phyloP scores from a whole-genome alignment of 2,797 vertebrate genomes.

The Oreochromis mossambicus region DNA sequence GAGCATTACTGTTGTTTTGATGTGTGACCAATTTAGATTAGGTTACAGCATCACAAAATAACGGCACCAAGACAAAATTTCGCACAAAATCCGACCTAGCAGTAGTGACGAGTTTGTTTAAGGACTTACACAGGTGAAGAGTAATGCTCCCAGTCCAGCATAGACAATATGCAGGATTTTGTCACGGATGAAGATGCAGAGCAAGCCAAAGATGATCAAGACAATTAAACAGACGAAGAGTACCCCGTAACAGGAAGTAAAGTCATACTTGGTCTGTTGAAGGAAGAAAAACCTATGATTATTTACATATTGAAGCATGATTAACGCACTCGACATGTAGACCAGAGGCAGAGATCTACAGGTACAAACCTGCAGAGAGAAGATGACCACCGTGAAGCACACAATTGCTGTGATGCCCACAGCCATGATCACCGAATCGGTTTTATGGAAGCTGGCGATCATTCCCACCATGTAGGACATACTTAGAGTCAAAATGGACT shows the following conservation, averaged over 20 bases:
- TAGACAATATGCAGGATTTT: slow-evolving; percentile 87
- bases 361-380: slow-evolving; percentile 86
- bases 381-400: slow-evolving; percentile 89
- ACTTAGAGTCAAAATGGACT: slow-evolving; percentile 88
- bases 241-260: slow-evolving; percentile 88
- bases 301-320: background rate
- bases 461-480: slow-evolving; percentile 95
- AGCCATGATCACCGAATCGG: slow-evolving; percentile 87
- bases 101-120: background rate
- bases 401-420: slow-evolving; percentile 88
- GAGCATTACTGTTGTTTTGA: background rate
- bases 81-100: background rate
- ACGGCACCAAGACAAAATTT: background rate
- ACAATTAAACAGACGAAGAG: slow-evolving; percentile 88
- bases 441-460: slow-evolving; percentile 90
- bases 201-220: slow-evolving; percentile 83
- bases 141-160: slow-evolving; percentile 84
- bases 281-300: background rate
- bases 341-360: background rate
- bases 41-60: background rate
- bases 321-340: background rate
- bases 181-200: slow-evolving; percentile 89
- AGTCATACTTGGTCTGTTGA: slow-evolving; percentile 88
- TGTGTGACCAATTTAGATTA: background rate
- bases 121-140: slow-evolving; percentile 89